These are phyloP conservation scores for Artemia sinica DNA, from an alignment of 2,888 invertebrate genomes.

Conservation along the genomic window DNA sequence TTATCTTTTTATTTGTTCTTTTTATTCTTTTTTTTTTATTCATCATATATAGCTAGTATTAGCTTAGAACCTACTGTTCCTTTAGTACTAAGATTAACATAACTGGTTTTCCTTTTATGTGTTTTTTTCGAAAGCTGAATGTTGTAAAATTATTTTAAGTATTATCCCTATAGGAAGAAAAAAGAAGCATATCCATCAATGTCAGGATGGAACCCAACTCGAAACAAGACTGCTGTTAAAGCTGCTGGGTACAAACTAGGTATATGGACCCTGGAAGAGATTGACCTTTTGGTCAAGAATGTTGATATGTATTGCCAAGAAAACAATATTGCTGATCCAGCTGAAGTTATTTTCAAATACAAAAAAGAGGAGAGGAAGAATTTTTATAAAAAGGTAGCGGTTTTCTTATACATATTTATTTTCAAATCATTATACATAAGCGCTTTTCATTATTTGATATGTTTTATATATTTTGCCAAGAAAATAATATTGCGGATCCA, in stretches of 20 bases:
- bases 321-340: constrained; percentile 30
- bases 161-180: too few relatives aligned
- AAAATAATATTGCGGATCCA: constrained; percentile 31
- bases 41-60: too few relatives aligned
- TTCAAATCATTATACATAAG: too few relatives aligned
- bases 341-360: constrained; percentile 35
- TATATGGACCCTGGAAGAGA: constrained; percentile 35
- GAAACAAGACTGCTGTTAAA: not conserved
- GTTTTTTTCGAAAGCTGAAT: too few relatives aligned
- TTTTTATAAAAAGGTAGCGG: constrained; percentile 34
- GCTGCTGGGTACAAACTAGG: constrained; percentile 29
- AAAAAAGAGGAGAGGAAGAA: constrained; percentile 36
- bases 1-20: too few relatives aligned
- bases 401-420: too few relatives aligned
- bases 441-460: too few relatives aligned
- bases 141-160: too few relatives aligned
- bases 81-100: too few relatives aligned
- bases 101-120: too few relatives aligned
- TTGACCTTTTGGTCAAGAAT: constrained; percentile 32
- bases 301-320: constrained; percentile 33
- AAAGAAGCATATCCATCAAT: not conserved
- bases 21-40: too few relatives aligned
- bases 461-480: constrained; percentile 32
- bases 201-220: constrained; percentile 5
- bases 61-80: too few relatives aligned